These are phyloP conservation scores for Malacoraja senta DNA, from an alignment of 2,797 vertebrate species.

Conservation along the genomic window DNA sequence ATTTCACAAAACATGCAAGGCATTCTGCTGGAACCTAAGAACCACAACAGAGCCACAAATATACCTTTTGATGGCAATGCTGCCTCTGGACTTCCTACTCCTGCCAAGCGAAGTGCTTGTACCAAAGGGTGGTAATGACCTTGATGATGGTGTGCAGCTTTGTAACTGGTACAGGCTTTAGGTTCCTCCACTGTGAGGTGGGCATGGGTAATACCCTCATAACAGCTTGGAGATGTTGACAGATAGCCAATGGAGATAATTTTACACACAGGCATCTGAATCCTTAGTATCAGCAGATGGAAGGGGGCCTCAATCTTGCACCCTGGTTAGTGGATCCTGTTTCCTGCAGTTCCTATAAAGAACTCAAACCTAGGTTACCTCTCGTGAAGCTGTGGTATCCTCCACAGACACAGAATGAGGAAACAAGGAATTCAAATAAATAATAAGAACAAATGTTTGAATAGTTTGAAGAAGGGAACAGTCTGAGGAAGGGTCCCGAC, in stretches of 20 bases:
- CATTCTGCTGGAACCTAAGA: neutral
- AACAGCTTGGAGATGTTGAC: neutral
- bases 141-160: neutral
- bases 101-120: neutral
- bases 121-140: neutral
- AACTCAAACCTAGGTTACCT: neutral
- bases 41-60: too few species aligned
- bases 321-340: neutral
- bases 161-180: neutral
- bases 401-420: neutral
- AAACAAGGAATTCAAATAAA: neutral
- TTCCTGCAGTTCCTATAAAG: neutral
- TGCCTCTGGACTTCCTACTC: neutral
- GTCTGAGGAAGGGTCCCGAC: too few species aligned
- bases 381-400: neutral
- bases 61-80: too few species aligned
- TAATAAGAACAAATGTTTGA: neutral
- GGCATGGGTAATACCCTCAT: too few species aligned
- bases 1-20: neutral
- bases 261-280: neutral
- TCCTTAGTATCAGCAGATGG: neutral
- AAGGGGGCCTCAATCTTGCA: neutral
- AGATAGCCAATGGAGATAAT: neutral
- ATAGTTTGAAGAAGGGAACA: too few species aligned
- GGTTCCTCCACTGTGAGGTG: neutral